Evolutionary conservation across 2,888 invertebrate species (phyloP), one percentile per base, ranked within the genome.

Genomic region (Germaria angustata): DNA sequence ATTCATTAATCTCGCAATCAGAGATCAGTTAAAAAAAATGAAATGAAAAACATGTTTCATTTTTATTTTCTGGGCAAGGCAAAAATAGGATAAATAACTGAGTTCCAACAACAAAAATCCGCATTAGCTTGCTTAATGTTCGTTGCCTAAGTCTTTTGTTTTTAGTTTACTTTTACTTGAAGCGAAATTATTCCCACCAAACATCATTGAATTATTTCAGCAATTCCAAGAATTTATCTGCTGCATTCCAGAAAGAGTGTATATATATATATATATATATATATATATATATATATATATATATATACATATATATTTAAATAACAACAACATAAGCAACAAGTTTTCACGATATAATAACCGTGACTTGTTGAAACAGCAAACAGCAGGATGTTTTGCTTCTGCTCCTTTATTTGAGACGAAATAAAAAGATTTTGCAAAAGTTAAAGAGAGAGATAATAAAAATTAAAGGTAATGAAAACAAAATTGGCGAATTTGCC

Each of bases 361-460:
- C 73, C 78, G 69, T 82, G 78, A 79, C 81, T 79, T 82, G 78
- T 79, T 78, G 78, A 78, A 78, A 75, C 73, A 82, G 57, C 78
- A 78, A 63, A 75, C 81, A 82, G 78, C 81, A 53, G 81, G 78
- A 69, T 65, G 65, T 34, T 68, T 6, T 66, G 80, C 75, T 78
- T 51, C 78, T 69, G 75, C 53, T 77, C 75, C 79, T 72, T 77
- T 53, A 41, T 28, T 6, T 28, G 28, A 6, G 28, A 7, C 8
- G 49, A 57, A 57, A 39, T 0, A 68, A 72, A 51, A 39, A 69
- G 34, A 49, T 49, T 75, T 73, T 65, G 53, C 66, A 61, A 61
- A 69, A 61, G 20, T 15, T 22, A 41, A 68, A 51, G 17, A 46
- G 34, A 59, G 20, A 22, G n/a, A 24, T 49, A 0, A 53, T 46